Conservation (phyloP, 2,888 invertebrate species). For the Pocota personata region DNA sequence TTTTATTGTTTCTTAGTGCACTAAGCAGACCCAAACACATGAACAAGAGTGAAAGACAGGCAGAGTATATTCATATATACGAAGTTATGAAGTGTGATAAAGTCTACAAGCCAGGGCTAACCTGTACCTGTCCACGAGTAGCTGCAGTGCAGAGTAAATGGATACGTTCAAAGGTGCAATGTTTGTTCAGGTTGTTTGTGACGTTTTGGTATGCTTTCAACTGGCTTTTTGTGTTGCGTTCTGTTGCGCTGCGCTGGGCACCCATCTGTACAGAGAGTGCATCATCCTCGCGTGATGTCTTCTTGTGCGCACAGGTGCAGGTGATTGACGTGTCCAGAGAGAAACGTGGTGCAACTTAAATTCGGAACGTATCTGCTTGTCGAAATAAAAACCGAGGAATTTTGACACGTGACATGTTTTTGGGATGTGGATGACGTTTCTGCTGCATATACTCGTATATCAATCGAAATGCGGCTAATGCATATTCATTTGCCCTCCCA, state of each 20-base stretch:
- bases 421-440: conserved; percentile 37
- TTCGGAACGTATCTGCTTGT: conserved; percentile 32
- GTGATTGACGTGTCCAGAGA: conserved; percentile 66
- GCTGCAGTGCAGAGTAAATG: conserved; percentile 51
- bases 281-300: conserved; percentile 42
- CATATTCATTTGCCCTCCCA: conserved; percentile 60
- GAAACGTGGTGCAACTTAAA: conserved; percentile 20
- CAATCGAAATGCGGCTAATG: conserved; percentile 43
- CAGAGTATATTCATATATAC: conserved; percentile 12
- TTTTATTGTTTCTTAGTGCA: conserved; percentile 41
- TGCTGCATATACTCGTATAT: background rate
- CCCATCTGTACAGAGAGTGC: conserved; percentile 43
- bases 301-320: conserved; percentile 66
- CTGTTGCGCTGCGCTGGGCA: conserved; percentile 16
- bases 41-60: conserved; percentile 25
- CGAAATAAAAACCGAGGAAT: conserved; percentile 48
- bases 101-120: conserved; percentile 51
- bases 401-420: conserved; percentile 68
- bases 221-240: conserved; percentile 17
- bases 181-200: conserved; percentile 72
- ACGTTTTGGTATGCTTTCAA: conserved; percentile 71
- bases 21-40: conserved; percentile 13
- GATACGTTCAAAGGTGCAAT: conserved; percentile 73
- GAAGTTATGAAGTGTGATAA: conserved; percentile 61
- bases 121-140: conserved; percentile 51